Conservation (phyloP, 1,140 invertebrate genomes). For the Wiebesia pumilae region DNA sequence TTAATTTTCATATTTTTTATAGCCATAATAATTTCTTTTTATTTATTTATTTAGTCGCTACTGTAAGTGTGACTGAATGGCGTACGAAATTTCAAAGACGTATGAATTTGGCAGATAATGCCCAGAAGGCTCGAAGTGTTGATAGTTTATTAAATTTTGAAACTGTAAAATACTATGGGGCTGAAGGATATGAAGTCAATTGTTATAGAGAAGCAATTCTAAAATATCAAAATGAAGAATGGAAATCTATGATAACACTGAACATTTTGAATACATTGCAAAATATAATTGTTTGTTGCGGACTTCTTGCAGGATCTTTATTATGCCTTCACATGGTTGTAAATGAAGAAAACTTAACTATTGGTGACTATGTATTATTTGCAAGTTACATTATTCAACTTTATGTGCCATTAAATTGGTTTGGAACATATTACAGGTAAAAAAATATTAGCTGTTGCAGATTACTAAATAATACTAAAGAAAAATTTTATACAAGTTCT, state of each 20-base stretch:
- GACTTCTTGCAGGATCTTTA: slow-evolving; percentile 89
- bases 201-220: slow-evolving; percentile 88
- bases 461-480: no score
- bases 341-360: slow-evolving; percentile 81
- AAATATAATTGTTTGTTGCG: slow-evolving; percentile 91
- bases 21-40: neutral
- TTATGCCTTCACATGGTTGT: slow-evolving; percentile 90
- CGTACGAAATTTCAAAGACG: slow-evolving; percentile 93
- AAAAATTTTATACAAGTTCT: no score
- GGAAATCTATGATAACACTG: slow-evolving; percentile 87
- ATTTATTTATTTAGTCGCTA: slow-evolving; percentile 78
- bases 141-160: slow-evolving; percentile 98
- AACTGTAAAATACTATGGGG: slow-evolving; percentile 98
- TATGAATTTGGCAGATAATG: slow-evolving; percentile 96
- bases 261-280: slow-evolving; percentile 93
- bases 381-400: slow-evolving; percentile 96
- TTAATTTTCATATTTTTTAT: neutral
- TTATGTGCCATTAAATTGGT: slow-evolving; percentile 97
- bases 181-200: slow-evolving; percentile 92
- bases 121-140: slow-evolving; percentile 90
- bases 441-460: neutral
- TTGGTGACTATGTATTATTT: slow-evolving; percentile 97
- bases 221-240: slow-evolving; percentile 92
- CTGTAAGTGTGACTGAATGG: slow-evolving; percentile 95
- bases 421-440: slow-evolving; percentile 98